Evolutionary conservation across 2,113 vertebrate genomes (phyloP).

Genomic region (Patagioenas fasciata): DNA sequence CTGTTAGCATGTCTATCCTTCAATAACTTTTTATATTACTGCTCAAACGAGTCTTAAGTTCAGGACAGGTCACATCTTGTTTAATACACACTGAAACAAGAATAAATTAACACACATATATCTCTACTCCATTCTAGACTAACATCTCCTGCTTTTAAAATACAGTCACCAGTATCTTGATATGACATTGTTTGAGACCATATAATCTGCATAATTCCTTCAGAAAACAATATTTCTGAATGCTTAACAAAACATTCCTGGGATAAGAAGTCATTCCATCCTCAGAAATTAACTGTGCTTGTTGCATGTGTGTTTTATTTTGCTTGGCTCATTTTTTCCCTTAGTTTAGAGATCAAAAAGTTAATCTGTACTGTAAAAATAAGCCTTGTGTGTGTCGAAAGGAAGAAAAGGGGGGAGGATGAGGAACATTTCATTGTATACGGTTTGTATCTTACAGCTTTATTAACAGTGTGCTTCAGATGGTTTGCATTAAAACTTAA

Average conservation of each 20-base stretch:
- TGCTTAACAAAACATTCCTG: slow-evolving; percentile 47
- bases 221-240: slow-evolving; percentile 23
- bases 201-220: not conserved
- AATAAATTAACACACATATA: not conserved
- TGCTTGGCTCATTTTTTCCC: not conserved
- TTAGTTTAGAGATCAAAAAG: slow-evolving; percentile 40
- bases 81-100: not conserved
- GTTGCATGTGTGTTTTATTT: slow-evolving; percentile 28
- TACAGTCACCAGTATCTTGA: not conserved
- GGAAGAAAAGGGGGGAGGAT: not conserved
- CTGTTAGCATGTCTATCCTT: not conserved
- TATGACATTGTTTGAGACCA: not conserved
- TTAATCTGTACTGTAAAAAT: slow-evolving; percentile 36
- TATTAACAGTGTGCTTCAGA: slow-evolving; percentile 31
- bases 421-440: not conserved
- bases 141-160: not conserved
- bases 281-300: slow-evolving; percentile 2
- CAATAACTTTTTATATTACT: not conserved
- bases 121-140: not conserved
- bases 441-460: not conserved
- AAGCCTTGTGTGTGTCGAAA: not conserved
- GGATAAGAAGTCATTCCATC: slow-evolving; percentile 25
- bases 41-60: not conserved
- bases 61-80: not conserved
- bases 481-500: slow-evolving; percentile 48